Evolutionary conservation across 1,140 invertebrate genomes (phyloP).

Genomic region (Vollenhovia emeryi): DNA sequence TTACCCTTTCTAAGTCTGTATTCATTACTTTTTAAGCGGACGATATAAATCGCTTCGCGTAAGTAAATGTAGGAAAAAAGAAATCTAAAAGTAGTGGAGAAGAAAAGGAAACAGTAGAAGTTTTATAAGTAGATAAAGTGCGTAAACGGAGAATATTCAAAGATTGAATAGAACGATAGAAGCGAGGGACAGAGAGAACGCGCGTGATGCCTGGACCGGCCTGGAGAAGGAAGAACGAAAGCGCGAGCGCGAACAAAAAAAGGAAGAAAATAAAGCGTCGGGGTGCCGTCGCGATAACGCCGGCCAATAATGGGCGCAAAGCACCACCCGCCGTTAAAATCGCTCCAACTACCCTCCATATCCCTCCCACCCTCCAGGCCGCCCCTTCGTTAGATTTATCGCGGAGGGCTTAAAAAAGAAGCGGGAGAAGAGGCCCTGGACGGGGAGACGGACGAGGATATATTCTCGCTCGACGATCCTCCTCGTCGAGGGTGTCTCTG

Average conservation of each 20-base stretch:
- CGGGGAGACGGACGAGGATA: slow-evolving; percentile 65
- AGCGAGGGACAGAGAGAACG: neutral
- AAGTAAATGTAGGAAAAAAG: neutral
- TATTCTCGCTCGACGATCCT: slow-evolving; percentile 65
- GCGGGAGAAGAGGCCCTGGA: slow-evolving; percentile 12
- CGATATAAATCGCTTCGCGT: neutral
- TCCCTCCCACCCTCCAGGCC: too few relatives aligned
- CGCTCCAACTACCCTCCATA: slow-evolving; percentile 77
- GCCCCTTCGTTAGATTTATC: slow-evolving; percentile 76
- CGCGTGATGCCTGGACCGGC: neutral
- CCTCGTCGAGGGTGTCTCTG: slow-evolving; percentile 50
- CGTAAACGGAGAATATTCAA: neutral
- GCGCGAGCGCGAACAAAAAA: slow-evolving; percentile 7
- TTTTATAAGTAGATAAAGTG: neutral
- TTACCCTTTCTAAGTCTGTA: neutral
- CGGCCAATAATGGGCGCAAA: slow-evolving; percentile 71
- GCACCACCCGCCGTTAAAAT: slow-evolving; percentile 76
- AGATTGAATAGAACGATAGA: neutral
- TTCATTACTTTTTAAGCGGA: neutral
- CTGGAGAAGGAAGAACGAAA: slow-evolving; percentile 5
- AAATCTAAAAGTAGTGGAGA: neutral
- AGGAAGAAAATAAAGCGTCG: slow-evolving; percentile 30
- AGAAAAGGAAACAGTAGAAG: neutral
- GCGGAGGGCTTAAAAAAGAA: slow-evolving; percentile 72
- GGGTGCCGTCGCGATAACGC: slow-evolving; percentile 62